Evolutionary conservation across 2,888 invertebrate genomes (phyloP), one percentile per base, ranked within the genome.

Genomic region (Phyto melanocephala): DNA sequence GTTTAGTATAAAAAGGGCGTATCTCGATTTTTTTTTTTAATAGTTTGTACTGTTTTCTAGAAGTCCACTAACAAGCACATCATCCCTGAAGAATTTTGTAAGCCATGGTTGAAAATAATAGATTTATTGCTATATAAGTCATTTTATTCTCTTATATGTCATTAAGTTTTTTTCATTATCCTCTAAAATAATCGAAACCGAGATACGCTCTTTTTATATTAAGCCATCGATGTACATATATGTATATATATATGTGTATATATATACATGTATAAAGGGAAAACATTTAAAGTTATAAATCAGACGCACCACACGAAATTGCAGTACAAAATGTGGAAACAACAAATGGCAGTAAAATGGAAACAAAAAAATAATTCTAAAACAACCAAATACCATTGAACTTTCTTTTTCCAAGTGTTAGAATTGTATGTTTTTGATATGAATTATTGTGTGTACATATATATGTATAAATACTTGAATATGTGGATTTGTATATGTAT

Each of bases 291-390:
- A 75, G 74, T 74, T 78, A 78, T 81, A 81, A 81, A 81, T 81
- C 81, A 81, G 81, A 50, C 81, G 81, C 81, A 74, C 81, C 81
- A 81, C 81, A 81, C 72, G 81, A 81, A 78, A 78, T 81, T 81
- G 81, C 81, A 81, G 81, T 75, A 70, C 42, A 74, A 68, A 54
- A 65, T 50, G 52, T 58, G 54, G 35, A 52, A 74, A 50, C 52
- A 40, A 56, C 33, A 70, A 76, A 63, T 54, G 42, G 7, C 63
- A 56, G 47, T 42, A 24, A 67, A 56, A 22, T 28, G 42, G 52
- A 35, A 68, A 67, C 37, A 67, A 80, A 22, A 52, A 33, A 28
- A 13, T 56, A 22, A 65, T 74, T 63, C 22, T 35, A 71, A 74
- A 70, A 42, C 68, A 81, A 74, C 63, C 76, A 60, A 72, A 71